These are phyloP conservation scores for Hassar affinis DNA, from an alignment of 2,113 vertebrate genomes.

Conservation along the genomic window DNA sequence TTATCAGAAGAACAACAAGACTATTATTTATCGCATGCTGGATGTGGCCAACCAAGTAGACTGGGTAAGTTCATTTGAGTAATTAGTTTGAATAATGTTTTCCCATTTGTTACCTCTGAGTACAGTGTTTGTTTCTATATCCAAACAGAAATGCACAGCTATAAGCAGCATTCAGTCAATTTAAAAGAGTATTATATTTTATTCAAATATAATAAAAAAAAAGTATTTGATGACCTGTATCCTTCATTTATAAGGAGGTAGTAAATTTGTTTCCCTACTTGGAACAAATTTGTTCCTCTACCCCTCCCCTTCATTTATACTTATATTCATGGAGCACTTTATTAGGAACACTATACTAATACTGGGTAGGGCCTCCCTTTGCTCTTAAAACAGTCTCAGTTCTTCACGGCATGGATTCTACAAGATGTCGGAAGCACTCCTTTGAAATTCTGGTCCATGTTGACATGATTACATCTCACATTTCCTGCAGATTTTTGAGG, in stretches of 20 bases:
- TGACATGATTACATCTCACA: too few species aligned
- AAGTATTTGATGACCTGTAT: not conserved
- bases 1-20: slow-evolving; percentile 73
- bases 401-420: too few species aligned
- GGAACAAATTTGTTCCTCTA: too few species aligned
- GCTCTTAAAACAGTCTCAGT: too few species aligned
- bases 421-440: too few species aligned
- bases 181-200: not conserved
- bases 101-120: not conserved
- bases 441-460: too few species aligned
- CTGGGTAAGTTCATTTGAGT: slow-evolving; percentile 71
- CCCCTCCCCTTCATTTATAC: too few species aligned
- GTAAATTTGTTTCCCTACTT: not conserved
- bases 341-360: too few species aligned
- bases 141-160: not conserved
- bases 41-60: slow-evolving; percentile 88
- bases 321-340: not conserved
- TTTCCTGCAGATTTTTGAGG: too few species aligned
- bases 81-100: not conserved
- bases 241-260: not conserved
- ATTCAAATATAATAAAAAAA: not conserved
- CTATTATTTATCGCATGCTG: slow-evolving; percentile 76
- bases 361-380: too few species aligned
- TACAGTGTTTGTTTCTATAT: not conserved
- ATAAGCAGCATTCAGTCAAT: not conserved